Base-by-base conservation (phyloP, 2,113 vertebrate genomes). In the Passer domesticus region DNA sequence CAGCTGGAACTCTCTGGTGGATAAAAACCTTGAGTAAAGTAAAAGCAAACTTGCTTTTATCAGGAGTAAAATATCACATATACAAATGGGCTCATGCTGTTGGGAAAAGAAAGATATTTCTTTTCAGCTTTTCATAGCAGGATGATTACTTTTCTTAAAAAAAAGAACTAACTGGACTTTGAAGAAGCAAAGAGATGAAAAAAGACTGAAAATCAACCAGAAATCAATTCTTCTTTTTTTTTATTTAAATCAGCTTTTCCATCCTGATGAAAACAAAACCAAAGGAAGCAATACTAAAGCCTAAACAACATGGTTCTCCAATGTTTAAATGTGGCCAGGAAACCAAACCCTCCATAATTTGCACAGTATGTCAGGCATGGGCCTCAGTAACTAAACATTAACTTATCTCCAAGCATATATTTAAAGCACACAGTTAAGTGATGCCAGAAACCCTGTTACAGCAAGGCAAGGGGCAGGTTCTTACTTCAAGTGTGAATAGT, bases 311-410 rank as follows among this genome's bases (percentile, higher is more conserved):
- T 3, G 16, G 43, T 90, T 90, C 35, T 86, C 37, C 55, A 55
- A 16, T 37, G 59, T 80, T 95, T 74, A 76, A 88, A 78, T 4
- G 20, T 8, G 27, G 39, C 73, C 6, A 18, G 82, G 73, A 95
- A 95, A 81, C 80, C 95, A 81, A 95, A 86, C 49, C 30, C 76
- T 81, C 83, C 56, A 33, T 86, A 86, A 92, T 90, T 86, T 93
- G 92, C 79, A 83, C 79, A 77, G 33, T 28, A 47, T 19, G 59
- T 59, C 78, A 90, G 37, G 53, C 79, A 88, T 13, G 60, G 79
- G 72, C 84, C 85, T 60, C 78, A 67, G 47, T 86, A 95, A 87
- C 86, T 77, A 94, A 95, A 91, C 67, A 91, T 58, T 62, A 92
- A 75, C 81, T 87, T 81, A 82, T 86, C 75, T 84, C 49, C 49